These are phyloP conservation scores for Eidolon dupreanum DNA, from an alignment of 2,797 vertebrate genomes.

Conservation along the genomic window DNA sequence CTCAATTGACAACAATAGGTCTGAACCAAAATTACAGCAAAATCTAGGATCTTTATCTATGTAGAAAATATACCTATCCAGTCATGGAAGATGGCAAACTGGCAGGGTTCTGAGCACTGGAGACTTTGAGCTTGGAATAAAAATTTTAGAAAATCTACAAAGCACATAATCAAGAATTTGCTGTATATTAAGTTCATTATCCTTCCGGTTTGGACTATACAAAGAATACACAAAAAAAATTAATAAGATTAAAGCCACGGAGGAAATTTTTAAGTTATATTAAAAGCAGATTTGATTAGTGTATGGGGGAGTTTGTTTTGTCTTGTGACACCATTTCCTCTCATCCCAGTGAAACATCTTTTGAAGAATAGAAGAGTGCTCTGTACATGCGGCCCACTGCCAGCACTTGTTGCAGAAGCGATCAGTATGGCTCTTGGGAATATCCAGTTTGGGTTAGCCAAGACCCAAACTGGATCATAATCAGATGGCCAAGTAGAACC, in stretches of 20 bases:
- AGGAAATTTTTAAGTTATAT: neutral
- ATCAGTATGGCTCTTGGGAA: neutral
- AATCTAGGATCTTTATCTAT: neutral
- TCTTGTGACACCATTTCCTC: neutral
- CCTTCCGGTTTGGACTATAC: neutral
- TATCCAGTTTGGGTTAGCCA: neutral
- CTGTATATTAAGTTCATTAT: neutral
- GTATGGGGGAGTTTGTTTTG: neutral
- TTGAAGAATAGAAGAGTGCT: neutral
- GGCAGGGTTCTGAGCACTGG: neutral
- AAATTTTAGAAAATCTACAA: neutral
- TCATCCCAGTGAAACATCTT: neutral
- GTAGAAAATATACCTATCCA: neutral
- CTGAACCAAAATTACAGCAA: slow-evolving; percentile 8
- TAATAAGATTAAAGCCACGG: neutral
- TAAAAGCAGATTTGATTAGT: neutral
- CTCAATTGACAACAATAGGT: neutral
- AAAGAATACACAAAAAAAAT: neutral
- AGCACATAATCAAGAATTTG: neutral
- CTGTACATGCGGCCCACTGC: neutral
- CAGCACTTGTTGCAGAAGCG: neutral
- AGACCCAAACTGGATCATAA: neutral
- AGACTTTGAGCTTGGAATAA: neutral
- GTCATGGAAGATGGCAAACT: neutral
- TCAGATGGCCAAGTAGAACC: neutral